A percentile compares a stretch with the other conserved stretches of the same genome.
Evolutionary conservation across 1,140 invertebrate species (phyloP).

Genomic region (Campoletis sonorensis): DNA sequence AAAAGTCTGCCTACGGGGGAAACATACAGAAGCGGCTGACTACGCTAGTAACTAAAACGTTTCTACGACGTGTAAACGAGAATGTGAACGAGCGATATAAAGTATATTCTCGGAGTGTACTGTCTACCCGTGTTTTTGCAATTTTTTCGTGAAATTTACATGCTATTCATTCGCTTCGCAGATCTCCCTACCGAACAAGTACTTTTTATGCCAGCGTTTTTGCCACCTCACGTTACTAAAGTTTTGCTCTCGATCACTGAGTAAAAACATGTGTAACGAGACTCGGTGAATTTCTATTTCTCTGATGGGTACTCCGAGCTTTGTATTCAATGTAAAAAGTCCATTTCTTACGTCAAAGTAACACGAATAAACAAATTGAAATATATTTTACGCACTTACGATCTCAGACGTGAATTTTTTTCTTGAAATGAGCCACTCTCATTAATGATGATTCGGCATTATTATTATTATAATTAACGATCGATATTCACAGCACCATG

Average conservation of each 20-base stretch:
- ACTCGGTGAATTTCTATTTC: too few species aligned
- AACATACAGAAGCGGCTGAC: background rate
- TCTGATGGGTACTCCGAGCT: too few species aligned
- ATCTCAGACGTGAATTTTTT: too few species aligned
- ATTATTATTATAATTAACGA: too few species aligned
- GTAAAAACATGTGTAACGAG: background rate
- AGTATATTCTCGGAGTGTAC: constrained; percentile 29
- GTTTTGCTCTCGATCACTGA: background rate
- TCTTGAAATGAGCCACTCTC: too few species aligned
- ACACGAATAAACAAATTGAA: too few species aligned
- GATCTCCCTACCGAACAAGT: background rate
- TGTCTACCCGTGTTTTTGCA: constrained; percentile 32
- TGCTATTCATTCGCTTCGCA: background rate
- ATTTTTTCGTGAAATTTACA: constrained; percentile 9
- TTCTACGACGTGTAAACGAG: constrained; percentile 29
- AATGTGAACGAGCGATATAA: constrained; percentile 24
- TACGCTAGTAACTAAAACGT: constrained; percentile 23
- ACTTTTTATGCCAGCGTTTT: background rate
- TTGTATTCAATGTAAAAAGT: too few species aligned
- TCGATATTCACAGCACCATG: too few species aligned
- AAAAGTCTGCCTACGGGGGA: background rate
- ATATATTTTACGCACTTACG: too few species aligned
- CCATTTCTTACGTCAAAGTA: too few species aligned
- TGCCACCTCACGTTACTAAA: background rate
- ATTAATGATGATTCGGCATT: too few species aligned